Evolutionary conservation across 37 sponge, comb jelly and placozoan genomes (phyloP), one percentile per base, ranked within the genome.

Genomic region (Agelas oroides): DNA sequence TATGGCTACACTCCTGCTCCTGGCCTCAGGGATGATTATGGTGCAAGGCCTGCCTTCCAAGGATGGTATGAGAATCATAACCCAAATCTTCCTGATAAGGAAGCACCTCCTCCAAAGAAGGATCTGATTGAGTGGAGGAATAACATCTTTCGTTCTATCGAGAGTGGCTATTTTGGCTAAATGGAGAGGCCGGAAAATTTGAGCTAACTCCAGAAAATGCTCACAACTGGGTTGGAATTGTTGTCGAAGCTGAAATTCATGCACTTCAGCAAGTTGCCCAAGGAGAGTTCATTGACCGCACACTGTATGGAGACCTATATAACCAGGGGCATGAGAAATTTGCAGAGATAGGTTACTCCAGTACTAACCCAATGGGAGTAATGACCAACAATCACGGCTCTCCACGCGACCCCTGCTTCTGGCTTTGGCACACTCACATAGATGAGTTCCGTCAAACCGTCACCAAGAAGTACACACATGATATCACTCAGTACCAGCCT

Each of bases 51-150:
- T 77, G 32, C 78, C n/a, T 33, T 34, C 52, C 60, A 23, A 58
- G 78, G 78, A 35, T 77, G 78, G 78, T 33, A 35, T 58, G 78
- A 70, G 72, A 8, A 46, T 46, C 46, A 46, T 8, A 46, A 46
- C 8, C 46, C 46, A 46, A 46, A 46, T 46, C 8, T 46, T 8
- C 46, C 46, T 8, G 46, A 77, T 6, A 77, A 60, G 2, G 2
- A 20, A 8, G 78, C 36, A 2, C 23, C 36, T 58, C 34, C 37
- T 34, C 38, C 78, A 1, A 59, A 32, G 37, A 34, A 58, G 28
- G 24, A 24, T 3, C 20, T 77, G 78, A 59, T 59, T 3, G 31
- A 32, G 24, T 77, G 78, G 78, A 58, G 63, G 24, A 60, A 59
- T 37, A 77, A 77, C 63, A 77, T 77, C 35, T 24, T 35, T 28